Percentiles rank a stretch among this genome's conserved stretches.
phyloP scores from a whole-genome alignment of 2,113 vertebrate species.

The Podarcis muralis region DNA sequence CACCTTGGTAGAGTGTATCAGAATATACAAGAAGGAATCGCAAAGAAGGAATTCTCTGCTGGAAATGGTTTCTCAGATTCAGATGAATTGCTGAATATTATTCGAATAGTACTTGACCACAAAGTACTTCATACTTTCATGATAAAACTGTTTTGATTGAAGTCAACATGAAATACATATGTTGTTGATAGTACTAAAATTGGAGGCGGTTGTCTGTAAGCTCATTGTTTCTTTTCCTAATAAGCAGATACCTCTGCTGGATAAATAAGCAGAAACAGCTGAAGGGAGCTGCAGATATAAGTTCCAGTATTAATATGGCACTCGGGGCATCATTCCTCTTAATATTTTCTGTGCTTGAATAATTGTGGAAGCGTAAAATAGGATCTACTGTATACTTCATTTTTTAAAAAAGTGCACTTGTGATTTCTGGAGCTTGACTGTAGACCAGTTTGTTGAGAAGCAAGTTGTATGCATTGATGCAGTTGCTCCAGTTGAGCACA shows the following conservation, averaged over 20 bases:
- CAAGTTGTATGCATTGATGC: not conserved
- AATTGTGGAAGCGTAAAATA: not conserved
- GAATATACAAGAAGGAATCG: conserved; percentile 27
- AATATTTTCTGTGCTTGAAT: not conserved
- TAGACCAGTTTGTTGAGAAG: not conserved
- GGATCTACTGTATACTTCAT: not conserved
- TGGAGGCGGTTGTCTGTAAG: not conserved
- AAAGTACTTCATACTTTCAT: not conserved
- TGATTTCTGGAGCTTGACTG: not conserved
- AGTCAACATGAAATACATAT: conserved; percentile 20
- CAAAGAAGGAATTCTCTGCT: not conserved
- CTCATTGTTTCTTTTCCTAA: conserved; percentile 22
- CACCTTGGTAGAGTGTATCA: conserved; percentile 4
- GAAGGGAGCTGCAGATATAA: not conserved
- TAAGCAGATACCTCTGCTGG: not conserved
- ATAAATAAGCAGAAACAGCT: not conserved
- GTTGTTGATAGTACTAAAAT: conserved; percentile 19
- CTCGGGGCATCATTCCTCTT: not conserved
- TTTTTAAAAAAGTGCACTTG: not conserved
- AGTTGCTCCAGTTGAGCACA: not conserved
- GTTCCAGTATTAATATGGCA: not conserved
- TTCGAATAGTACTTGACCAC: conserved; percentile 9
- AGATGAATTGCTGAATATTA: conserved; percentile 24
- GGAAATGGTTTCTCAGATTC: conserved; percentile 24
- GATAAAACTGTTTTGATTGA: not conserved